These are phyloP conservation scores for Polypterus senegalus DNA, from an alignment of 2,113 vertebrate genomes.

Conservation along the genomic window DNA sequence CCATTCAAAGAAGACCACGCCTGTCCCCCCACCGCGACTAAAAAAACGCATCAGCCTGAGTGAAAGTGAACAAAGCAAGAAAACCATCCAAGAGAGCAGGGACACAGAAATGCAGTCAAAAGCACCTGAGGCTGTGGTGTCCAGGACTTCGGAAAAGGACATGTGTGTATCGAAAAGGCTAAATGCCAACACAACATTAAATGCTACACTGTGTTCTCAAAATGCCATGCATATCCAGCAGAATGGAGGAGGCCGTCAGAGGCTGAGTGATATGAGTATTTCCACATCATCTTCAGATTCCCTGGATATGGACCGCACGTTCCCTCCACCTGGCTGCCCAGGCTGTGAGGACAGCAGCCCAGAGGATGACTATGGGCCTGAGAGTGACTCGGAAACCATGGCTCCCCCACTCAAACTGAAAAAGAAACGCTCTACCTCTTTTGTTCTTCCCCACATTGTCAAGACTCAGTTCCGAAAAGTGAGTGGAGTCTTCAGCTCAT, in stretches of 20 bases:
- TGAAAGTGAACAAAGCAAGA: slow-evolving; percentile 40
- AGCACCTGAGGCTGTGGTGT: slow-evolving; percentile 37
- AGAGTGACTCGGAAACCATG: slow-evolving; percentile 74
- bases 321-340: slow-evolving; percentile 51
- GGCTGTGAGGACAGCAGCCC: slow-evolving; percentile 68
- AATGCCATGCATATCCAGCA: slow-evolving; percentile 18
- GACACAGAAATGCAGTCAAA: slow-evolving; percentile 30
- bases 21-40: slow-evolving; percentile 53
- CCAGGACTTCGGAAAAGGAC: slow-evolving; percentile 40
- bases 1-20: slow-evolving; percentile 39
- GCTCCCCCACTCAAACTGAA: slow-evolving; percentile 63
- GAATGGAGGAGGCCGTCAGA: slow-evolving; percentile 52
- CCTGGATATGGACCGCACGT: slow-evolving; percentile 64
- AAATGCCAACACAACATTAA: too few relatives aligned
- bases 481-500: slow-evolving; percentile 75
- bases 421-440: slow-evolving; percentile 53
- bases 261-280: slow-evolving; percentile 83
- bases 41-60: slow-evolving; percentile 61
- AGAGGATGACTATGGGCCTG: slow-evolving; percentile 74
- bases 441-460: slow-evolving; percentile 70
- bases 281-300: slow-evolving; percentile 88
- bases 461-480: slow-evolving; percentile 80
- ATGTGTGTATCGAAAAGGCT: too few relatives aligned
- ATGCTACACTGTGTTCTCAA: slow-evolving; percentile 19
- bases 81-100: slow-evolving; percentile 32